Percentiles rank a stretch among this genome's conserved stretches.
Evolutionary conservation across 1,140 invertebrate species (phyloP).

Genomic region (Orius insidiosus): DNA sequence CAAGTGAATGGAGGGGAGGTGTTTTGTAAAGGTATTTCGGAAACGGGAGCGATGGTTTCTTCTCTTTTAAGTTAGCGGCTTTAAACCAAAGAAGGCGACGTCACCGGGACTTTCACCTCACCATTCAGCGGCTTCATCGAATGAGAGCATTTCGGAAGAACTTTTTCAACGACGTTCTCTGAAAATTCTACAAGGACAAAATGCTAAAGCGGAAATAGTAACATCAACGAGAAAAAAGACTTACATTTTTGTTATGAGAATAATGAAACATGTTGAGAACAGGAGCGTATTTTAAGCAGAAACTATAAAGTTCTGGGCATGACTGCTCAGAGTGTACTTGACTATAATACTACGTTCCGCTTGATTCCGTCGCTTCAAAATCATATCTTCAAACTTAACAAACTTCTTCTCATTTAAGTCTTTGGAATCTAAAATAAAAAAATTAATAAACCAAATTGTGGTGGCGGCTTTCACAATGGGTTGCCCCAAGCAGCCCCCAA

Average conservation of each 20-base stretch:
- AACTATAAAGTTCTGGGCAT: slow-evolving; percentile 20
- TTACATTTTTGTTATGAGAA: slow-evolving; percentile 17
- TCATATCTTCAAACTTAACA: slow-evolving; percentile 24
- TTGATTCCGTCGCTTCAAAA: slow-evolving; percentile 29
- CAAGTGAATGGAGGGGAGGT: not conserved
- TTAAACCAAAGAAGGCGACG: slow-evolving; percentile 22
- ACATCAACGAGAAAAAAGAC: too few species aligned
- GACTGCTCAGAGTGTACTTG: slow-evolving; percentile 24
- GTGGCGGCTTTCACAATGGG: too few species aligned
- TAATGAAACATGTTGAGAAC: slow-evolving; percentile 23
- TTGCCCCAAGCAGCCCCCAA: too few species aligned
- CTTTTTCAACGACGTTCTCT: slow-evolving; percentile 15
- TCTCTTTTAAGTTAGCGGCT: slow-evolving; percentile 12
- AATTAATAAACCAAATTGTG: slow-evolving; percentile 6
- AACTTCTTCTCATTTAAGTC: not conserved
- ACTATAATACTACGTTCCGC: slow-evolving; percentile 33
- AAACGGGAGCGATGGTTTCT: not conserved
- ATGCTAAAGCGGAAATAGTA: slow-evolving; percentile 19
- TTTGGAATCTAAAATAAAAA: not conserved
- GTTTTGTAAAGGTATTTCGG: too few species aligned
- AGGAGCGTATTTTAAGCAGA: slow-evolving; percentile 22
- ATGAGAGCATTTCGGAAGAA: slow-evolving; percentile 19
- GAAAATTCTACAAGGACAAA: slow-evolving; percentile 25
- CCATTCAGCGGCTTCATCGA: slow-evolving; percentile 13
- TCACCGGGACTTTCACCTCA: slow-evolving; percentile 19